phyloP scores from a whole-genome alignment of 2,888 invertebrate genomes.

The Parnassius glacialis region DNA sequence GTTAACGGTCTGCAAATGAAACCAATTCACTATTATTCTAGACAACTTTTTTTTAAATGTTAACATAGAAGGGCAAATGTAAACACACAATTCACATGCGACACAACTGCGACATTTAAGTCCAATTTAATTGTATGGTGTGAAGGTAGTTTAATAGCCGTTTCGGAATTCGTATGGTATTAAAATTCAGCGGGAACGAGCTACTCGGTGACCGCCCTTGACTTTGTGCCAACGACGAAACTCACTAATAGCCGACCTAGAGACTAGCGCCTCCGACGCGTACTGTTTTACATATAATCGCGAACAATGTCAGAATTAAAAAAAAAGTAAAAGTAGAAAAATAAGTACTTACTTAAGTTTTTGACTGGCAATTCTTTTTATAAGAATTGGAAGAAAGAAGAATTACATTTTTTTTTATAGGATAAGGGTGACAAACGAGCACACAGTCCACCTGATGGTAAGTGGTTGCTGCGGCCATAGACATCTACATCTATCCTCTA shows the following conservation, averaged over 20 bases:
- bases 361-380: no score
- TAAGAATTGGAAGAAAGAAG: not conserved
- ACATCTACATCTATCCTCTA: no score
- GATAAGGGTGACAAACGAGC: no score
- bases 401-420: no score
- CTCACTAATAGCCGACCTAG: slow-evolving; percentile 38
- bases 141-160: slow-evolving; percentile 35
- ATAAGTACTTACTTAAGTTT: not conserved
- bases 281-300: slow-evolving; percentile 33
- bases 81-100: not conserved
- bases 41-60: no score
- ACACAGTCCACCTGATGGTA: no score
- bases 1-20: no score
- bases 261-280: slow-evolving; percentile 32
- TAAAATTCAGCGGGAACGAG: slow-evolving; percentile 70
- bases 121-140: not conserved
- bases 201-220: slow-evolving; percentile 70
- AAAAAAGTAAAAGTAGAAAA: slow-evolving; percentile 49
- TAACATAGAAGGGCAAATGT: not conserved
- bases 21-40: no score
- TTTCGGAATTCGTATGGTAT: slow-evolving; percentile 52
- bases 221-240: slow-evolving; percentile 47
- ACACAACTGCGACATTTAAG: not conserved
- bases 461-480: no score
- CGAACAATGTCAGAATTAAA: slow-evolving; percentile 36